These are phyloP conservation scores for Hylomyscus alleni DNA, from an alignment of 2,797 vertebrate genomes.

Conservation along the genomic window DNA sequence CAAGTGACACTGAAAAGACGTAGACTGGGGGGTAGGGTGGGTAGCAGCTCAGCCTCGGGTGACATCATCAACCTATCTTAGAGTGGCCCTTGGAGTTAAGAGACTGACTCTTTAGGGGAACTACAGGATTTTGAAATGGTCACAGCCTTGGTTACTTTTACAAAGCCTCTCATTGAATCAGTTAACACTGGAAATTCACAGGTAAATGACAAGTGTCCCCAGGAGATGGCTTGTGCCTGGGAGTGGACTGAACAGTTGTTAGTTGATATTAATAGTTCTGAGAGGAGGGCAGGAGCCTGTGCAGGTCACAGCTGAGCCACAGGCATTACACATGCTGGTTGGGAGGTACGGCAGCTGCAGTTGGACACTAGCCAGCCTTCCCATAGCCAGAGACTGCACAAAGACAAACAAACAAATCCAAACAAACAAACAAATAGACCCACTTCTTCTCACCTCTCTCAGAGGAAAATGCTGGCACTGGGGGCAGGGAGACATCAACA, in stretches of 20 bases:
- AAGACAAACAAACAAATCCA: neutral
- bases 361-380: neutral
- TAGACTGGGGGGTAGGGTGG: neutral
- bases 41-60: neutral
- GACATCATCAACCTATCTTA: neutral
- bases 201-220: neutral
- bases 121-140: constrained; percentile 21
- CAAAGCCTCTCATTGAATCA: neutral
- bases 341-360: neutral
- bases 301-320: neutral
- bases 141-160: neutral
- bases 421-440: neutral
- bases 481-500: neutral
- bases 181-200: neutral
- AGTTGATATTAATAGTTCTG: neutral
- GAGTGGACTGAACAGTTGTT: neutral
- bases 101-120: neutral
- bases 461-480: constrained; percentile 13
- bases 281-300: neutral
- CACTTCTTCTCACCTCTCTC: neutral
- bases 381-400: neutral
- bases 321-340: neutral
- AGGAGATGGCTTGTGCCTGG: neutral
- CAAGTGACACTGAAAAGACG: constrained; percentile 1
- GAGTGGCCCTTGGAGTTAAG: neutral